phyloP scores from a whole-genome alignment of 2,888 invertebrate species.

The Empis stercorea region DNA sequence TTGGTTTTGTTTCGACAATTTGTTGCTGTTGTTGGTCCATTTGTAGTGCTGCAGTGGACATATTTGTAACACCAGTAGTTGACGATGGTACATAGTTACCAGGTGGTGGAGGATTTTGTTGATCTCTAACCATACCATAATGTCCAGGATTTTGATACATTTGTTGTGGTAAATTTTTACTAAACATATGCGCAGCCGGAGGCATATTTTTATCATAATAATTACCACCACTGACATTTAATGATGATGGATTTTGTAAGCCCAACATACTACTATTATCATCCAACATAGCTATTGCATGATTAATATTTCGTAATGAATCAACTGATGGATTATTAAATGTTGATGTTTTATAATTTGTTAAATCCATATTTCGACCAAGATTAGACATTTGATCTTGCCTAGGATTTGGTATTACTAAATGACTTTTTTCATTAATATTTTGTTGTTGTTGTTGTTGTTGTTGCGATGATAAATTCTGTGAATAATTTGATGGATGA shows the following conservation, averaged over 20 bases:
- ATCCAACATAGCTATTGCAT: constrained; percentile 23
- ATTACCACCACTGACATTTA: constrained; percentile 14
- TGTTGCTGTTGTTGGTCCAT: constrained; percentile 13
- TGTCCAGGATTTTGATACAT: constrained; percentile 23
- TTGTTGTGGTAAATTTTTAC: constrained; percentile 37
- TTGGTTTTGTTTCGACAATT: constrained; percentile 13
- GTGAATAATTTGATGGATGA: constrained; percentile 17
- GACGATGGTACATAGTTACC: constrained; percentile 4
- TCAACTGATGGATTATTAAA: constrained; percentile 24
- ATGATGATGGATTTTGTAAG: constrained; percentile 14
- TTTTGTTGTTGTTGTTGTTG: neutral
- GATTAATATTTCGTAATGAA: constrained; percentile 17
- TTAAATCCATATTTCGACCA: constrained; percentile 11
- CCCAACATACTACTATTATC: constrained; percentile 27
- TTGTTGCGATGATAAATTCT: neutral
- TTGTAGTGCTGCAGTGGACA: constrained; percentile 2
- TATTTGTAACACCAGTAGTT: neutral
- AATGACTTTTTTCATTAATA: neutral
- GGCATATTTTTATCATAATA: constrained; percentile 48
- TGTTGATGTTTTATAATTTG: constrained; percentile 16
- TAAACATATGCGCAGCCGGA: constrained; percentile 47
- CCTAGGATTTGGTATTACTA: neutral
- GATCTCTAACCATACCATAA: constrained; percentile 6
- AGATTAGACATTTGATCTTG: neutral
- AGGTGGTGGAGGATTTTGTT: constrained; percentile 9